phyloP scores from a whole-genome alignment of 2,113 vertebrate species.

The Lota lota region DNA sequence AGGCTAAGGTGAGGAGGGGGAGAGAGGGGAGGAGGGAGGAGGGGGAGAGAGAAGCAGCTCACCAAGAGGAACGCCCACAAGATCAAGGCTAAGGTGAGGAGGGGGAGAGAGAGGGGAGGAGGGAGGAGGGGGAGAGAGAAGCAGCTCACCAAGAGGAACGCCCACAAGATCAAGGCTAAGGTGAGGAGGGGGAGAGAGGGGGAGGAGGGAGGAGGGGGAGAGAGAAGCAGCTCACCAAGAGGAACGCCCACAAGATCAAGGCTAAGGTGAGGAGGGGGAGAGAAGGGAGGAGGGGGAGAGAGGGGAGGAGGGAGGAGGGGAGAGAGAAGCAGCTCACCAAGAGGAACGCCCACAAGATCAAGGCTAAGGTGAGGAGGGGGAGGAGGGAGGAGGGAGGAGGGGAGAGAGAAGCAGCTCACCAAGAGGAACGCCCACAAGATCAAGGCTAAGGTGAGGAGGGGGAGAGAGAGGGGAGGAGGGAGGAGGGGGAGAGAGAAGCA shows the following conservation, averaged over 20 bases:
- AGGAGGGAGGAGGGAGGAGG: too few relatives aligned
- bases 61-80: slow-evolving; percentile 81
- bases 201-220: too few relatives aligned
- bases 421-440: slow-evolving; percentile 85
- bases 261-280: slow-evolving; percentile 95
- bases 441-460: slow-evolving; percentile 94
- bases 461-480: too few relatives aligned
- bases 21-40: too few relatives aligned
- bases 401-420: slow-evolving; percentile 94
- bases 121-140: too few relatives aligned
- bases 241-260: slow-evolving; percentile 87
- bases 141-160: slow-evolving; percentile 89
- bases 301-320: too few relatives aligned
- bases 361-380: slow-evolving; percentile 94
- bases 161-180: slow-evolving; percentile 92
- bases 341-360: slow-evolving; percentile 86
- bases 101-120: too few relatives aligned
- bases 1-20: slow-evolving; percentile 83
- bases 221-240: slow-evolving; percentile 91
- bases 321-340: slow-evolving; percentile 93
- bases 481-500: too few relatives aligned
- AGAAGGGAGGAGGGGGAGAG: too few relatives aligned
- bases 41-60: too few relatives aligned
- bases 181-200: too few relatives aligned
- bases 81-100: slow-evolving; percentile 88